phyloP scores from a whole-genome alignment of 2,888 invertebrate species.

The Stictocephala bisonia region DNA sequence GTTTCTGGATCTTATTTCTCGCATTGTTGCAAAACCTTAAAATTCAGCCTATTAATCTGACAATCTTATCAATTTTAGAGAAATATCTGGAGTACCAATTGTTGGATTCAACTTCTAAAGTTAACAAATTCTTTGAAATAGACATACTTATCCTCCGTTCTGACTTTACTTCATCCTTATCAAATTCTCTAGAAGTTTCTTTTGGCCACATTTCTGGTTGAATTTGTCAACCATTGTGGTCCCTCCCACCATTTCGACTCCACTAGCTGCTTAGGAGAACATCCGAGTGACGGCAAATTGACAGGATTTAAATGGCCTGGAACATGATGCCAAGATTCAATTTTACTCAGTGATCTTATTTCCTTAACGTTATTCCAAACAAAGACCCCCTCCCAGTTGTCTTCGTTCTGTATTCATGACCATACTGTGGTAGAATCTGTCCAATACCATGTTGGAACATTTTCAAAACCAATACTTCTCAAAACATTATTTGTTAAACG shows the following conservation, averaged over 20 bases:
- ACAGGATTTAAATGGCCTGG: slow-evolving; percentile 61
- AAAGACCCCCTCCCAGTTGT: slow-evolving; percentile 58
- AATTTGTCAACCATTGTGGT: slow-evolving; percentile 58
- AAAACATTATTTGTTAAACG: slow-evolving; percentile 51
- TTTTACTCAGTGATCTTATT: slow-evolving; percentile 54
- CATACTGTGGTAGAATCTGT: slow-evolving; percentile 59
- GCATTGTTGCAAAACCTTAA: slow-evolving; percentile 29
- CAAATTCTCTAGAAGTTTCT: not conserved
- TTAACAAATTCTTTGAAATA: not conserved
- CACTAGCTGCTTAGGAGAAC: slow-evolving; percentile 55
- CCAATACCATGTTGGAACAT: slow-evolving; percentile 57
- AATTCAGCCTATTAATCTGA: slow-evolving; percentile 41
- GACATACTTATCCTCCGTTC: not conserved
- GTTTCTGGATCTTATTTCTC: not conserved
- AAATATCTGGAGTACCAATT: slow-evolving; percentile 27
- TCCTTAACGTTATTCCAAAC: slow-evolving; percentile 59
- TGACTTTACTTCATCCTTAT: slow-evolving; percentile 1
- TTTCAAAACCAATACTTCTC: slow-evolving; percentile 45
- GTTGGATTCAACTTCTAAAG: not conserved
- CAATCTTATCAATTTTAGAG: slow-evolving; percentile 2
- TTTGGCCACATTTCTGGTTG: slow-evolving; percentile 56
- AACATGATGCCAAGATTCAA: slow-evolving; percentile 58
- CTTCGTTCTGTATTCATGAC: slow-evolving; percentile 57
- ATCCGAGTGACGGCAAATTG: slow-evolving; percentile 61
- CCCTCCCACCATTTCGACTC: slow-evolving; percentile 61